A percentile compares a stretch with the other conserved stretches of the same genome.
These are phyloP conservation scores for Harpagoxenus sublaevis DNA, from an alignment of 2,888 invertebrate genomes.

Conservation along the genomic window DNA sequence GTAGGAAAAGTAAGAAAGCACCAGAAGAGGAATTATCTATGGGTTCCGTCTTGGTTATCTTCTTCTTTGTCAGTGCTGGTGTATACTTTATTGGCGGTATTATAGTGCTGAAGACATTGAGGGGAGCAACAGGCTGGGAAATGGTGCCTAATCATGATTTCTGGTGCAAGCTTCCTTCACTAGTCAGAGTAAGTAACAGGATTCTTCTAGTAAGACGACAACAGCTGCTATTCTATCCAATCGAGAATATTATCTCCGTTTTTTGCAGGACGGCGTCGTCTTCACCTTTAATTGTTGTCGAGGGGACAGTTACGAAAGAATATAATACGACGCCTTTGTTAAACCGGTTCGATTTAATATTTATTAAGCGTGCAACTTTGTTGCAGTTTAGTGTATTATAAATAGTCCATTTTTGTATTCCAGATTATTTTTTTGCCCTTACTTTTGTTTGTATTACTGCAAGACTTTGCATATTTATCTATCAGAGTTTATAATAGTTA, in stretches of 20 bases:
- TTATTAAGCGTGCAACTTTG: background rate
- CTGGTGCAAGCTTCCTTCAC: constrained; percentile 90
- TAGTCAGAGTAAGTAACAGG: constrained; percentile 88
- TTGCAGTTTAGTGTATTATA: constrained; percentile 16
- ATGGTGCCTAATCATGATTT: constrained; percentile 92
- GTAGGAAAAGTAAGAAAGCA: constrained; percentile 33
- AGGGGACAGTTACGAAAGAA: constrained; percentile 87
- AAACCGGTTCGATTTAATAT: background rate
- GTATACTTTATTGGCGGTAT: constrained; percentile 90
- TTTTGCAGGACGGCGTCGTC: constrained; percentile 89
- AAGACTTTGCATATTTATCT: background rate
- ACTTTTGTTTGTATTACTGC: background rate
- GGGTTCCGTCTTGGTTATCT: constrained; percentile 89
- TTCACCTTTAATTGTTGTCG: constrained; percentile 89
- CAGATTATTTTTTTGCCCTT: background rate
- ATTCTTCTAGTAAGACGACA: background rate
- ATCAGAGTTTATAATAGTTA: background rate
- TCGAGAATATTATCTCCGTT: constrained; percentile 30
- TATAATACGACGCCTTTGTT: constrained; percentile 79
- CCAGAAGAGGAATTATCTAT: constrained; percentile 86
- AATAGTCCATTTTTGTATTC: background rate
- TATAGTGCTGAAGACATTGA: constrained; percentile 89
- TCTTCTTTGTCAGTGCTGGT: constrained; percentile 88
- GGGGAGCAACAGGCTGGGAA: constrained; percentile 92
- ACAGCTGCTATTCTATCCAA: background rate